Evolutionary conservation across 2,888 invertebrate genomes (phyloP).

Genomic region (Himalopsyche anomala): DNA sequence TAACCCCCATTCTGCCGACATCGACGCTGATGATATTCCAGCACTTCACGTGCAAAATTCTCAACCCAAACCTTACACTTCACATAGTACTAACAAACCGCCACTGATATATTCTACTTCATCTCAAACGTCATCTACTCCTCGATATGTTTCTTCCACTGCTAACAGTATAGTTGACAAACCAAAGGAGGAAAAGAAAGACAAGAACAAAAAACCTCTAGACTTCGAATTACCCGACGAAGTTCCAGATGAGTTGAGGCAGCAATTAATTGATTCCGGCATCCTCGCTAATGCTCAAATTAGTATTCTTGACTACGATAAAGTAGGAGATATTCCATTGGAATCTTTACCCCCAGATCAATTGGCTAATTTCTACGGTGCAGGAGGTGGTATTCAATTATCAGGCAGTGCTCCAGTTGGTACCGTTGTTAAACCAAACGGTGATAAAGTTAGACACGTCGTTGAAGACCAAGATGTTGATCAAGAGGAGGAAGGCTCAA

Average conservation of each 20-base stretch:
- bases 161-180: slow-evolving; percentile 74
- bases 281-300: slow-evolving; percentile 92
- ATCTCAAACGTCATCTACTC: slow-evolving; percentile 69
- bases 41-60: slow-evolving; percentile 54
- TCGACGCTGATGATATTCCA: slow-evolving; percentile 45
- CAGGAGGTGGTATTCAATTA: slow-evolving; percentile 87
- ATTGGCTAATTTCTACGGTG: slow-evolving; percentile 89
- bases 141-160: slow-evolving; percentile 75
- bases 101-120: slow-evolving; percentile 72
- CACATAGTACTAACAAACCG: slow-evolving; percentile 69
- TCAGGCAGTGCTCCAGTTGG: slow-evolving; percentile 83
- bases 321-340: slow-evolving; percentile 89
- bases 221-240: slow-evolving; percentile 86
- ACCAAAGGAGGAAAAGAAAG: slow-evolving; percentile 74
- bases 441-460: slow-evolving; percentile 74
- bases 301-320: slow-evolving; percentile 91
- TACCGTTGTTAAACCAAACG: slow-evolving; percentile 80
- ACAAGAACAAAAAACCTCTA: slow-evolving; percentile 77
- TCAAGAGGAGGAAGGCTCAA: slow-evolving; percentile 77
- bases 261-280: slow-evolving; percentile 89
- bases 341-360: slow-evolving; percentile 91
- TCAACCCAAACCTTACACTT: slow-evolving; percentile 65
- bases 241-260: slow-evolving; percentile 90
- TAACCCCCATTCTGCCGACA: slow-evolving; percentile 46
- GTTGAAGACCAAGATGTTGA: slow-evolving; percentile 72